A percentile compares a stretch with the other conserved stretches of the same genome.
Conservation (phyloP, 2,797 vertebrate species). For the Ptychobarbus kaznakovi region DNA sequence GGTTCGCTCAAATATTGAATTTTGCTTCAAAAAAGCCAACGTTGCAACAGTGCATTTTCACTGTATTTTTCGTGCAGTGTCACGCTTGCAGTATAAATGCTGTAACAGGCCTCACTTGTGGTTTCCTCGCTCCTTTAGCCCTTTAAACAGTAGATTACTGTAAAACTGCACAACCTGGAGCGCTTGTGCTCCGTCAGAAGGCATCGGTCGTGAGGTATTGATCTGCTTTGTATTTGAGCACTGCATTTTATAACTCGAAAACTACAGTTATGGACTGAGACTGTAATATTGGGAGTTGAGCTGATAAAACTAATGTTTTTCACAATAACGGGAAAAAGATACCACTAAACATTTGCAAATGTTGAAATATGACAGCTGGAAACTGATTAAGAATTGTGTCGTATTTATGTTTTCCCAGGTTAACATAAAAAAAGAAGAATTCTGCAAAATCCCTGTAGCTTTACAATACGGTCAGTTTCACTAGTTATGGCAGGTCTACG, state of each 20-base stretch:
- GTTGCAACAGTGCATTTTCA: background rate
- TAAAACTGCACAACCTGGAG: background rate
- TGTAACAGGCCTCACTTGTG: background rate
- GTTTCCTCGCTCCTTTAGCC: background rate
- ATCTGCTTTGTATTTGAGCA: constrained; percentile 2
- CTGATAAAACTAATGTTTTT: background rate
- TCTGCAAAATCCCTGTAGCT: constrained; percentile 18
- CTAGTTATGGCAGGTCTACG: constrained; percentile 38
- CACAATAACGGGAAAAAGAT: background rate
- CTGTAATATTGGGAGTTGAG: background rate
- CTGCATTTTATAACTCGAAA: background rate
- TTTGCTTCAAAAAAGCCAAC: background rate
- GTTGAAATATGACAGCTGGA: background rate
- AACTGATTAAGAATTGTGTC: background rate
- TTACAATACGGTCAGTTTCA: constrained; percentile 47
- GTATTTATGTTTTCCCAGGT: background rate
- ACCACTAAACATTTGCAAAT: background rate
- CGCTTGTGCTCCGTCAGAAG: background rate
- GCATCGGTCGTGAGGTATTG: constrained; percentile 1
- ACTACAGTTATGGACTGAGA: background rate
- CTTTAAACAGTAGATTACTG: background rate
- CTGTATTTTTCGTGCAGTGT: background rate
- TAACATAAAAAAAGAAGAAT: background rate
- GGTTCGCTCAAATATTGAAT: background rate
- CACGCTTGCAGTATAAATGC: background rate